Evolutionary conservation across 1,140 invertebrate genomes (phyloP).

Genomic region (Pseudobourletiella spinata): DNA sequence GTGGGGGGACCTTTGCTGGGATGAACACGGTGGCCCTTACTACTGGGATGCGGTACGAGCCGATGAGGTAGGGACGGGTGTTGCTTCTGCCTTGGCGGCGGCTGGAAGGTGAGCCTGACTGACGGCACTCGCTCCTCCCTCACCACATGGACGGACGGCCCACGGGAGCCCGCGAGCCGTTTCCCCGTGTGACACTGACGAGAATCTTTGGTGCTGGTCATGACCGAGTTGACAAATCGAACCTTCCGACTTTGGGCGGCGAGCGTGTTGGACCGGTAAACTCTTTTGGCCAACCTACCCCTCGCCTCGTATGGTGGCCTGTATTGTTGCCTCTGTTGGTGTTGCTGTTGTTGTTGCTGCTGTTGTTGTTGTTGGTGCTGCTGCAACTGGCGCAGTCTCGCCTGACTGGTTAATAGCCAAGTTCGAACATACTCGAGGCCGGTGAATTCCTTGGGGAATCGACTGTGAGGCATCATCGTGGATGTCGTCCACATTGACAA

Average conservation of each 20-base stretch:
- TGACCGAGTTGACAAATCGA: background rate
- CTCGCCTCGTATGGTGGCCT: background rate
- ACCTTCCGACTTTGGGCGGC: constrained; percentile 2
- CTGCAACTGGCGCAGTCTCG: background rate
- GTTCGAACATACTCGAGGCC: constrained; percentile 33
- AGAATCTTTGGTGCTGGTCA: background rate
- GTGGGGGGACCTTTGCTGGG: constrained; percentile 1
- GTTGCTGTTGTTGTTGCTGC: background rate
- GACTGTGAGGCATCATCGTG: constrained; percentile 21
- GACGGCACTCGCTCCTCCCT: background rate
- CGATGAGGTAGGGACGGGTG: constrained; percentile 28
- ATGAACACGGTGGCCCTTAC: constrained; percentile 8
- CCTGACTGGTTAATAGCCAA: constrained; percentile 33
- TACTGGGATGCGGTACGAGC: constrained; percentile 16
- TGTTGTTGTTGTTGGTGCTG: constrained; percentile 12
- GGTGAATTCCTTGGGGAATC: constrained; percentile 33
- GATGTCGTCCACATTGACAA: constrained; percentile 30
- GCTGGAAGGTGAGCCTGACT: constrained; percentile 1
- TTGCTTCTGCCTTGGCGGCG: constrained; percentile 27
- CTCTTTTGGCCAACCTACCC: constrained; percentile 8
- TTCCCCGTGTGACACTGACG: background rate
- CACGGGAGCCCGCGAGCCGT: constrained; percentile 15
- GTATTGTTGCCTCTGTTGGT: constrained; percentile 3
- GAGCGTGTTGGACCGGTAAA: constrained; percentile 17
- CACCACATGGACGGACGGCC: constrained; percentile 5